A percentile compares a stretch with the other conserved stretches of the same genome.
Evolutionary conservation across 1,140 invertebrate genomes (phyloP).

Genomic region (Charaxes varanes): DNA sequence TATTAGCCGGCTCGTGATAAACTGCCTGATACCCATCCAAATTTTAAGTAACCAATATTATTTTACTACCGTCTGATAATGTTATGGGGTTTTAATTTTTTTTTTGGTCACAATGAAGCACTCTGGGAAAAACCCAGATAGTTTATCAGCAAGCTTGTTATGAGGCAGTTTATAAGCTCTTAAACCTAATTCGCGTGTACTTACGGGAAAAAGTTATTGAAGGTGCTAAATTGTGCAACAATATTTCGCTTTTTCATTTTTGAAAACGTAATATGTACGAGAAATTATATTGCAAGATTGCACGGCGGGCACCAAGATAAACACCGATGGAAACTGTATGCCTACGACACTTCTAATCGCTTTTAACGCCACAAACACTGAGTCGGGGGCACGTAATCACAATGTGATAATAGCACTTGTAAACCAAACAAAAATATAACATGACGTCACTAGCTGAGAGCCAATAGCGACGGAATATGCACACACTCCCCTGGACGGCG

Average conservation of each 20-base stretch:
- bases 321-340: constrained; percentile 36
- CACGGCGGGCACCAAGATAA: too few relatives aligned
- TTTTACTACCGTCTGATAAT: too few relatives aligned
- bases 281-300: constrained; percentile 2
- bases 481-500: constrained; percentile 48
- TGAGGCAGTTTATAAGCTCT: too few relatives aligned
- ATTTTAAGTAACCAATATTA: too few relatives aligned
- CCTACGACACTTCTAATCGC: constrained; percentile 16
- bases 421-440: constrained; percentile 46
- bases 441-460: constrained; percentile 38
- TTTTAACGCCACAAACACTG: constrained; percentile 35
- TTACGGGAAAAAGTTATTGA: constrained; percentile 45
- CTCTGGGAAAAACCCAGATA: too few relatives aligned
- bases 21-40: too few relatives aligned
- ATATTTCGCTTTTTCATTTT: constrained; percentile 50
- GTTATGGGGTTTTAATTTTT: too few relatives aligned
- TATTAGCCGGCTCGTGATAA: too few relatives aligned
- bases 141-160: too few relatives aligned
- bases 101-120: too few relatives aligned
- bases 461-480: constrained; percentile 37
- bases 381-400: constrained; percentile 29
- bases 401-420: constrained; percentile 44
- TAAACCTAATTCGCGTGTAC: too few relatives aligned
- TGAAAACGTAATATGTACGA: constrained; percentile 1
- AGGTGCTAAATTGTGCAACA: constrained; percentile 38